Conservation (phyloP, 2,888 invertebrate species). For the Hypolimnas misippus region DNA sequence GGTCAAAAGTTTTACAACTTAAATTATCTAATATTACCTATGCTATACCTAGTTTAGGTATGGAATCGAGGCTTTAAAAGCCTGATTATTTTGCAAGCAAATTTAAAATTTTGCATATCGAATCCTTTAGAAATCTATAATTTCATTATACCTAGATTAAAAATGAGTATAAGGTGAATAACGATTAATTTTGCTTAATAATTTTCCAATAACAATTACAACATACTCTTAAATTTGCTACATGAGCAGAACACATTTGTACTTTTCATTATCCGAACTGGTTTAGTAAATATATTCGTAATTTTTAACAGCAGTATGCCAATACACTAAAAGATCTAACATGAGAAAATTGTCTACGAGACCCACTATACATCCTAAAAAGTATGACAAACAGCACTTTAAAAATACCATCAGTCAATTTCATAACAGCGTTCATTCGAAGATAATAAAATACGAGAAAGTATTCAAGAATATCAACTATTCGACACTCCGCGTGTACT, state of each 20-base stretch:
- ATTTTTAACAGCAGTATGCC: slow-evolving; percentile 57
- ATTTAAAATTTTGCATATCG: slow-evolving; percentile 57
- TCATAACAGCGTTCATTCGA: slow-evolving; percentile 21
- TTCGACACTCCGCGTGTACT: slow-evolving; percentile 46
- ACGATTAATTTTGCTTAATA: slow-evolving; percentile 50
- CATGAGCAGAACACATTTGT: slow-evolving; percentile 79
- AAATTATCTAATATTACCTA: slow-evolving; percentile 64
- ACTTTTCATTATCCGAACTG: slow-evolving; percentile 64
- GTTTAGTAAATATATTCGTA: slow-evolving; percentile 56
- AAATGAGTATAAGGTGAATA: slow-evolving; percentile 71
- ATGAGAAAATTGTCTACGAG: slow-evolving; percentile 62
- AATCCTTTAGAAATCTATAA: slow-evolving; percentile 61
- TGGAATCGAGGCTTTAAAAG: slow-evolving; percentile 62
- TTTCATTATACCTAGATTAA: slow-evolving; percentile 60
- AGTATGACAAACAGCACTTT: slow-evolving; percentile 49
- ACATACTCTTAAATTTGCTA: slow-evolving; percentile 71
- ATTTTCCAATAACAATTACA: slow-evolving; percentile 59
- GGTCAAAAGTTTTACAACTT: slow-evolving; percentile 64
- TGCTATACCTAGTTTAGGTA: slow-evolving; percentile 66
- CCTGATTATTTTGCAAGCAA: slow-evolving; percentile 60
- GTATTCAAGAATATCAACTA: slow-evolving; percentile 8
- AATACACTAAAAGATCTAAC: slow-evolving; percentile 62
- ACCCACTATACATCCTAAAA: slow-evolving; percentile 57
- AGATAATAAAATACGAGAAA: slow-evolving; percentile 11
- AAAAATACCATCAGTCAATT: slow-evolving; percentile 30